These are phyloP conservation scores for Sula dactylatra DNA, from an alignment of 2,113 vertebrate species.

Conservation along the genomic window DNA sequence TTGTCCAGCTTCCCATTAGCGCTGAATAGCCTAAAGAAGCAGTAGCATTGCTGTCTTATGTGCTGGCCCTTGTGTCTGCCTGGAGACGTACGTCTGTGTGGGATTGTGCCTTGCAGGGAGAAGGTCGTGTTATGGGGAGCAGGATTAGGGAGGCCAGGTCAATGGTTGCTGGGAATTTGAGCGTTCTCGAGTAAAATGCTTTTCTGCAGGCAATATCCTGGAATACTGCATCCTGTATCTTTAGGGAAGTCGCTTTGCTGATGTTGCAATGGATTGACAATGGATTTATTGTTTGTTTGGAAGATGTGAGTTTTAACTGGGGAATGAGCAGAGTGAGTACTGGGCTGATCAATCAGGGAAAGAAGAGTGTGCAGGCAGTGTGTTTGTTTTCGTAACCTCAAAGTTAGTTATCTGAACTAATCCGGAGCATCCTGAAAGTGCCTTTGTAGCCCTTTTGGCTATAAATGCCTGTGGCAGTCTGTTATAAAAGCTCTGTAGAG, in stretches of 20 bases:
- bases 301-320: not conserved
- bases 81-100: rapidly evolving
- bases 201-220: conserved; percentile 79
- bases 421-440: not conserved
- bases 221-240: conserved; percentile 24
- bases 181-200: not conserved
- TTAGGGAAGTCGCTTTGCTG: not conserved
- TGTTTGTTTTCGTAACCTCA: not conserved
- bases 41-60: not conserved
- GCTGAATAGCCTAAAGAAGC: not conserved
- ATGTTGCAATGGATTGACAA: not conserved
- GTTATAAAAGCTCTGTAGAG: not conserved
- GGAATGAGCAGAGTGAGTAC: not conserved
- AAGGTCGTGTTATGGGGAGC: not conserved
- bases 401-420: not conserved
- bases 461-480: not conserved
- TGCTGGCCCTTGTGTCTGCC: not conserved
- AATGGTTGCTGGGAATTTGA: not conserved
- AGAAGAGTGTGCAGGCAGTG: not conserved
- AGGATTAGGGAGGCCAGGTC: not conserved
- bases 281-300: conserved; percentile 20
- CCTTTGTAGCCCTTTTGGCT: not conserved
- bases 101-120: not conserved
- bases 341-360: not conserved
- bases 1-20: not conserved